Conservation (phyloP, 2,797 vertebrate species). For the Clarias platycephalus region DNA sequence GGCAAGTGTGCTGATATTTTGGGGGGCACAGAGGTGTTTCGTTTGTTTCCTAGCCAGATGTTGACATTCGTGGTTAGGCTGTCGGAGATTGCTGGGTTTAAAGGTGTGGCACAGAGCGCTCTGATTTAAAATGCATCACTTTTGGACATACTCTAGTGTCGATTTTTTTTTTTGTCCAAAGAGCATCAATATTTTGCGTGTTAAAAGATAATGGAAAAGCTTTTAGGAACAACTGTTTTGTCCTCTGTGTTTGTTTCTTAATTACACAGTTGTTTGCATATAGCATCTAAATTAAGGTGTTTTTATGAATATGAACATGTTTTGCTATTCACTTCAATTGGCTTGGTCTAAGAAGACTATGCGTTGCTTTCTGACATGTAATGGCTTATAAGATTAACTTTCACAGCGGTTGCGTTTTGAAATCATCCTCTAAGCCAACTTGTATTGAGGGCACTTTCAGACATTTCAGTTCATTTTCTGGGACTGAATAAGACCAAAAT, state of each 20-base stretch:
- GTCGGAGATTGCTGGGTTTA: slow-evolving; percentile 29
- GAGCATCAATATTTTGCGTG: slow-evolving; percentile 41
- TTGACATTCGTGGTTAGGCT: slow-evolving; percentile 47
- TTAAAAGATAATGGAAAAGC: slow-evolving; percentile 45
- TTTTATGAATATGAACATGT: not conserved
- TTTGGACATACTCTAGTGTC: slow-evolving; percentile 11
- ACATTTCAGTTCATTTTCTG: not conserved
- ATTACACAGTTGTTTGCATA: slow-evolving; percentile 11
- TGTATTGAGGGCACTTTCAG: not conserved
- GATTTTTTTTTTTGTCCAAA: slow-evolving; percentile 44
- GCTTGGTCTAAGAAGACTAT: not conserved
- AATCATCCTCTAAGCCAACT: slow-evolving; percentile 10
- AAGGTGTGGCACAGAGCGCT: slow-evolving; percentile 30
- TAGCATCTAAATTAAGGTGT: slow-evolving; percentile 4
- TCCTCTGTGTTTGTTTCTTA: not conserved
- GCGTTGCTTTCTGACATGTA: not conserved
- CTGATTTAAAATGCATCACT: slow-evolving; percentile 54
- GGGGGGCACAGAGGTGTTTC: slow-evolving; percentile 32
- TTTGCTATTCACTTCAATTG: slow-evolving; percentile 1
- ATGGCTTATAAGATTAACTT: not conserved
- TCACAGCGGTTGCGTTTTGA: not conserved
- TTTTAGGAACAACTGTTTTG: slow-evolving; percentile 26
- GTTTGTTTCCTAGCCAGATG: slow-evolving; percentile 44
- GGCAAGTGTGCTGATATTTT: slow-evolving; percentile 47
- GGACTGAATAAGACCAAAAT: not conserved